Percentiles rank a stretch among this genome's conserved stretches.
phyloP scores from a whole-genome alignment of 1,140 invertebrate species.

The Halictus rubicundus region DNA sequence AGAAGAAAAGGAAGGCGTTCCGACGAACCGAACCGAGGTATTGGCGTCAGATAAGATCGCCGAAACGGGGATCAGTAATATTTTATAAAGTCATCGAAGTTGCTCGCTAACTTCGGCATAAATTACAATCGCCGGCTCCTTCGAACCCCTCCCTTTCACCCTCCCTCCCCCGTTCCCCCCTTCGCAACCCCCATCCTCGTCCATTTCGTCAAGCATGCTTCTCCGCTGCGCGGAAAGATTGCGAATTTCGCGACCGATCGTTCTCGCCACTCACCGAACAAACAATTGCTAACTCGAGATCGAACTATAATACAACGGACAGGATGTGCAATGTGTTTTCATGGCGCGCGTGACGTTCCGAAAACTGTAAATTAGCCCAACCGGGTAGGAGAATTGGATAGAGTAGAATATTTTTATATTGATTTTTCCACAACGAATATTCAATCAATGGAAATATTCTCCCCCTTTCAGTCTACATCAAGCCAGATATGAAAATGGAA shows the following conservation, averaged over 20 bases:
- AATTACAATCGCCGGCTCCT: conserved; percentile 66
- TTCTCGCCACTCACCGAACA: conserved; percentile 56
- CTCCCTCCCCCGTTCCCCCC: no score
- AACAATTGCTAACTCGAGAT: conserved; percentile 56
- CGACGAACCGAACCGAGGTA: conserved; percentile 66
- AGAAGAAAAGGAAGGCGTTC: conserved; percentile 65
- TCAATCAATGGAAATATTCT: no score
- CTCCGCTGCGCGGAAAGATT: conserved; percentile 35
- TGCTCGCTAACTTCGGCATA: conserved; percentile 76
- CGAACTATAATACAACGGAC: background rate
- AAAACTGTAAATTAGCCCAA: no score
- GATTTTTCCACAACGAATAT: no score
- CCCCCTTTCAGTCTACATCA: no score
- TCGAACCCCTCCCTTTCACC: background rate
- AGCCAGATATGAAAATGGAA: no score
- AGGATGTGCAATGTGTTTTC: no score
- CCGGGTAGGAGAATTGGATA: no score
- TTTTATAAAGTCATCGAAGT: conserved; percentile 78
- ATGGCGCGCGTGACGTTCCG: no score
- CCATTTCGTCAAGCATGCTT: conserved; percentile 33
- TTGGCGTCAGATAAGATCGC: conserved; percentile 70
- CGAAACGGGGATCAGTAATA: conserved; percentile 74
- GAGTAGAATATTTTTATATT: no score
- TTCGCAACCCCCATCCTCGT: conserved; percentile 17
- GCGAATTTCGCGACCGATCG: conserved; percentile 40